A percentile compares a stretch with the other conserved stretches of the same genome.
These are phyloP conservation scores for Ptiloglossa arizonensis DNA, from an alignment of 1,140 invertebrate species.

Conservation along the genomic window DNA sequence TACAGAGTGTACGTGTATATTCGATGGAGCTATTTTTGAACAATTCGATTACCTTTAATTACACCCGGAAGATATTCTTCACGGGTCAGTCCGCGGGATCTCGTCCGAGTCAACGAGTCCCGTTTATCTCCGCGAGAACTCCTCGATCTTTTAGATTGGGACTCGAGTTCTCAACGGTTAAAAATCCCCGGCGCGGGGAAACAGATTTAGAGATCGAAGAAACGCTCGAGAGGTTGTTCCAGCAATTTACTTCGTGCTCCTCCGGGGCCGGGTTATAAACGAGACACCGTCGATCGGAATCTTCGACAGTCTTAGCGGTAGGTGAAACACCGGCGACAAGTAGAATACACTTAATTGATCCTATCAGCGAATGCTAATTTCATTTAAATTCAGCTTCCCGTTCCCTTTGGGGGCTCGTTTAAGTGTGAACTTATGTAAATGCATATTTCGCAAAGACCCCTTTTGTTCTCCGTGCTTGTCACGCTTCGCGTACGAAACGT, in stretches of 20 bases:
- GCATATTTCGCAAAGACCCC: constrained; percentile 32
- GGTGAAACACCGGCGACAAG: constrained; percentile 36
- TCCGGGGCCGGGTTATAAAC: constrained; percentile 14
- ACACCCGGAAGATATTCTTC: too few relatives aligned
- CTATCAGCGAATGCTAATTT: constrained; percentile 44
- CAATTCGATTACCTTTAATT: too few relatives aligned
- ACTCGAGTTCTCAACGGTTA: too few relatives aligned
- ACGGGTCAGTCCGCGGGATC: too few relatives aligned
- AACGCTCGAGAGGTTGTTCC: constrained; percentile 4
- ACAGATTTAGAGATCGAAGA: constrained; percentile 4
- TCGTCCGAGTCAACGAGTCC: too few relatives aligned
- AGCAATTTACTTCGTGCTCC: constrained; percentile 9
- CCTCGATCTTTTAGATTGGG: not conserved
- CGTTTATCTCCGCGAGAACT: not conserved
- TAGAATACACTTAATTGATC: constrained; percentile 35
- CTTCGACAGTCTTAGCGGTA: constrained; percentile 12
- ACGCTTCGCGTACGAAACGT: not conserved
- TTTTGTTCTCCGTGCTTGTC: constrained; percentile 19
- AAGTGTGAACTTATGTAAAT: constrained; percentile 42
- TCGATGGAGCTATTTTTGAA: too few relatives aligned
- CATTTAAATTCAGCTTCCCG: constrained; percentile 26
- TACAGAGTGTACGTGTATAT: too few relatives aligned
- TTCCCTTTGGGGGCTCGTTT: constrained; percentile 5
- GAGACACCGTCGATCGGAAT: constrained; percentile 29
- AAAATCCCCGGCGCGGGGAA: not conserved